Evolutionary conservation across 2,113 vertebrate genomes (phyloP).

Genomic region (Drymodes brunneopygia): DNA sequence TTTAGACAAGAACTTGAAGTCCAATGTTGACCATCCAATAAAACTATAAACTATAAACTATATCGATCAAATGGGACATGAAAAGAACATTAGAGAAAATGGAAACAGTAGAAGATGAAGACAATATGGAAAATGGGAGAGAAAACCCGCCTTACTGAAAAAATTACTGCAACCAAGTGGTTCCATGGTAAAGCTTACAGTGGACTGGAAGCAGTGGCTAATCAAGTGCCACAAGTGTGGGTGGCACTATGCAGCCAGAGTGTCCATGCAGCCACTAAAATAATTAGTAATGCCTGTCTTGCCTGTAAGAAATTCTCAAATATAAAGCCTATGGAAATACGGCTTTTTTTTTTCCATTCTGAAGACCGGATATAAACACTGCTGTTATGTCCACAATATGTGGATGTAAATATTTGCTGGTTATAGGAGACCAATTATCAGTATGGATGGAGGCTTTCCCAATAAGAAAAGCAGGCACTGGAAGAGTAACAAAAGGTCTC

Average conservation of each 20-base stretch:
- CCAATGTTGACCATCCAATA: rapidly evolving
- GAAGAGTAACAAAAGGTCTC: not conserved
- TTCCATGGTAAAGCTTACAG: not conserved
- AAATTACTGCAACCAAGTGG: not conserved
- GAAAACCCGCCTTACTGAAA: not conserved
- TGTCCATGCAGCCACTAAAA: not conserved
- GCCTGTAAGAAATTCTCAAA: not conserved
- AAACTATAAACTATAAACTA: not conserved
- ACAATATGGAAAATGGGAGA: not conserved
- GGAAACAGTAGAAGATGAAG: not conserved
- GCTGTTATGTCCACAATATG: not conserved
- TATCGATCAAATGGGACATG: not conserved
- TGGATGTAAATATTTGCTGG: not conserved
- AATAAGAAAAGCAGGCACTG: not conserved
- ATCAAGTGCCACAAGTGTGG: not conserved
- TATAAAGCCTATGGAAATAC: not conserved
- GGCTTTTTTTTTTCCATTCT: not conserved
- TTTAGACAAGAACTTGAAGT: not conserved
- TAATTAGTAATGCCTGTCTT: not conserved
- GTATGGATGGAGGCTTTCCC: not conserved
- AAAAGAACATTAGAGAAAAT: not conserved
- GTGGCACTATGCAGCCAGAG: too few species aligned
- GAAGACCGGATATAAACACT: not conserved
- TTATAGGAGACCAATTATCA: not conserved
- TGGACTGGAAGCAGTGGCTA: not conserved